Base-by-base conservation (phyloP, 1,140 invertebrate species). In the Pteromalus puparum region DNA sequence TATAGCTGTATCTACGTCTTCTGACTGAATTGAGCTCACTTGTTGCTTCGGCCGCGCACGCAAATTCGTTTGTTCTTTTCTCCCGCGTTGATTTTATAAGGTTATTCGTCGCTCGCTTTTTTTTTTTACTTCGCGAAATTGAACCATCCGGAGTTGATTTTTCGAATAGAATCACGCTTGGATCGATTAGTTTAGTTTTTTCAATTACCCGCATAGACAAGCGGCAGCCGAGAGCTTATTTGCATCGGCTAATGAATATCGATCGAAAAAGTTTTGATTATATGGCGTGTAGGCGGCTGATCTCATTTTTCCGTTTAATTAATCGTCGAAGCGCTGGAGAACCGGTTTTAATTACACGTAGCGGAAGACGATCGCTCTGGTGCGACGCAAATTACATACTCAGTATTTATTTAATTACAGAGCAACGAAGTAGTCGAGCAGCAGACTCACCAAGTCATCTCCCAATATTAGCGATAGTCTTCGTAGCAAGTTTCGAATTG, bases 21-120 rank as follows among this genome's bases (percentile, higher is more conserved):
- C 61, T n/a, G 38, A 30, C 21, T 48, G 61, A 70, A 77, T 77
- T 21, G 65, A 70, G 48, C 18, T 73, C 82, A 84, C 82, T 84
- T 79, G 82, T 79, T 79, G 75, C 76, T 79, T 74, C 21, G 5
- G 26, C 26, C 3, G 26, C 3, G 53, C 68, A 74, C 46, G 82
- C 42, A 79, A 84, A 84, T 79, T 72, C 46, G 82, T 73, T 84
- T 65, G 46, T 83, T 78, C 68, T 77, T 38, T 26, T 28, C 24
- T 18, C 21, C 10, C 67, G 67, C 67, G 24, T 61, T 61, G 53
- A 30, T 70, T 70, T 70, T 70, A 70, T 70, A 28, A 70, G n/a
- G 28, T 70, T 70, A 70, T 70, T 30, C 67, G 26, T n/a, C 67
- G 3, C 9, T 26, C 12, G 67, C 18, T 68, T 7, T 26, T 68